phyloP scores from a whole-genome alignment of 2,797 vertebrate genomes.

The Callimico goeldii region DNA sequence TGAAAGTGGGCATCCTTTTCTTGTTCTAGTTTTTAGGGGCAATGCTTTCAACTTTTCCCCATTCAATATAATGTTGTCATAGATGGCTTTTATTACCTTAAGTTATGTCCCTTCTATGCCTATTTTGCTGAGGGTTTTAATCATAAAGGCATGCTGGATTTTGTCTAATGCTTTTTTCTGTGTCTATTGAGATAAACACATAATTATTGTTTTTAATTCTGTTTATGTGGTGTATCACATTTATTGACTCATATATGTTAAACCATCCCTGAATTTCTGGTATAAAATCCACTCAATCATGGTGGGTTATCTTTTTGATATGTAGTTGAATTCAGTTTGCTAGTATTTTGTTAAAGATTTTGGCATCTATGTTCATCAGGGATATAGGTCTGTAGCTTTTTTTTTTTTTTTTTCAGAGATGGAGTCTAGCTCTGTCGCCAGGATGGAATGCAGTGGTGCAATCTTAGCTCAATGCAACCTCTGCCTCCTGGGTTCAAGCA shows the following conservation, averaged over 20 bases:
- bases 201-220: background rate
- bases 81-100: background rate
- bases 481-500: too few species aligned
- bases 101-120: background rate
- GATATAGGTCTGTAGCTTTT: background rate
- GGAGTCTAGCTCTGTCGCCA: too few species aligned
- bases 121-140: background rate
- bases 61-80: background rate
- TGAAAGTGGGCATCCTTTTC: background rate
- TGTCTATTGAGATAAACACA: background rate
- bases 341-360: background rate
- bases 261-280: background rate
- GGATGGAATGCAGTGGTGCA: too few species aligned
- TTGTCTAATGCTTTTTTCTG: background rate
- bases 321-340: background rate
- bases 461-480: too few species aligned
- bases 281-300: background rate
- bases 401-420: too few species aligned
- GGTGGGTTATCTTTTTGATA: background rate
- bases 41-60: background rate
- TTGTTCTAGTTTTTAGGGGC: background rate
- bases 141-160: background rate
- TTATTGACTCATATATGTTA: background rate
- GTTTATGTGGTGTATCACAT: background rate
- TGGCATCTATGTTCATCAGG: background rate